These are phyloP conservation scores for Drosophila nr. perissopoda DNA, from an alignment of 2,888 invertebrate species.

Conservation along the genomic window DNA sequence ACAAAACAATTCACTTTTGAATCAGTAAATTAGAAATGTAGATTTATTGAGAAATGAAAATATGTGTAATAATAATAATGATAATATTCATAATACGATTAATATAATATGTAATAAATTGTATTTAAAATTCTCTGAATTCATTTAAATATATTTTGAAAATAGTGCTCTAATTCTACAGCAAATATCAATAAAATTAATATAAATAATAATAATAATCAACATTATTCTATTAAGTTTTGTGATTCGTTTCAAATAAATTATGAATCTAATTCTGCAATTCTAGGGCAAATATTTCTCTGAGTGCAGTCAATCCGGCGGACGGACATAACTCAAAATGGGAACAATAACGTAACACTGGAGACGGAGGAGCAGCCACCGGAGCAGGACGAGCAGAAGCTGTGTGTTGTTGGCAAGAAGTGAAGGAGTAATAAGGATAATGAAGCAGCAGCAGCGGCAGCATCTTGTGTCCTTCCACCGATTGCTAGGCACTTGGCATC, in stretches of 20 bases:
- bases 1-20: background rate
- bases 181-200: background rate
- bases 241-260: background rate
- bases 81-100: background rate
- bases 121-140: background rate
- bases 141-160: background rate
- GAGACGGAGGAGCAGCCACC: constrained; percentile 20
- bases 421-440: constrained; percentile 78
- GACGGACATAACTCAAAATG: constrained; percentile 77
- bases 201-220: background rate
- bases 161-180: background rate
- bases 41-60: background rate
- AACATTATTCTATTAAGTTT: background rate
- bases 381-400: constrained; percentile 21
- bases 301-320: constrained; percentile 25
- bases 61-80: background rate
- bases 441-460: constrained; percentile 61
- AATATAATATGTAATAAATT: background rate
- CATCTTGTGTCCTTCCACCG: constrained; percentile 48
- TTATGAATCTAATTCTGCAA: background rate
- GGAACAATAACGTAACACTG: constrained; percentile 70
- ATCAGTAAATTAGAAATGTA: background rate
- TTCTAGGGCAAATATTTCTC: constrained; percentile 1
- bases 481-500: constrained; percentile 64
- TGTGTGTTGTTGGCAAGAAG: constrained; percentile 35